Evolutionary conservation across 2,113 vertebrate genomes (phyloP).

Genomic region (Panthera uncia): DNA sequence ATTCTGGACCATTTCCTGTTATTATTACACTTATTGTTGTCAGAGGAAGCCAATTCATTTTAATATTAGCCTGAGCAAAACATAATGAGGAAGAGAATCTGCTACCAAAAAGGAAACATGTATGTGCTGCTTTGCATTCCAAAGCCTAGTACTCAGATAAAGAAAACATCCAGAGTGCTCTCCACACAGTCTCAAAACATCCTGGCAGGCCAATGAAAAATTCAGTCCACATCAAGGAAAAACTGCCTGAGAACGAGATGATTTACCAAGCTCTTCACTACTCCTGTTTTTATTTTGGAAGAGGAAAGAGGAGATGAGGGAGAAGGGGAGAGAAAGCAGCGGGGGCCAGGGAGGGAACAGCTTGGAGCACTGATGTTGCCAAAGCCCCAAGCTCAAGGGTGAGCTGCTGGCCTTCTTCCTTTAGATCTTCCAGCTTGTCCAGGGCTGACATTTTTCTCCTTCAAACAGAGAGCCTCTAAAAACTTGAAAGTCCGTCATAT

Average conservation of each 20-base stretch:
- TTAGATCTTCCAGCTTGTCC: neutral
- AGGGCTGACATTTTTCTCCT: neutral
- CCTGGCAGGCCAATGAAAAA: neutral
- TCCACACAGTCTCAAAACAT: neutral
- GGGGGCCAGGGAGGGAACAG: too few relatives aligned
- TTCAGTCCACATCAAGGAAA: neutral
- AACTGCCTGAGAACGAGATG: neutral
- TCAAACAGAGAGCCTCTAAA: neutral
- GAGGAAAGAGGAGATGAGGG: neutral
- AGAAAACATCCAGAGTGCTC: neutral
- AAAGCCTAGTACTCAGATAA: constrained; percentile 39
- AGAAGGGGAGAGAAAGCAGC: neutral
- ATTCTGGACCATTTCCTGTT: constrained; percentile 74
- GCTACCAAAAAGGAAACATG: constrained; percentile 65
- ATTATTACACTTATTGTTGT: constrained; percentile 74
- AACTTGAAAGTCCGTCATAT: neutral
- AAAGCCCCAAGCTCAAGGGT: neutral
- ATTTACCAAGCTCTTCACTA: neutral
- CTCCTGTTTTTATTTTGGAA: neutral
- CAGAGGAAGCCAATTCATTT: constrained; percentile 73
- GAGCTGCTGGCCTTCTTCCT: too few relatives aligned
- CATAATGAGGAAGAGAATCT: constrained; percentile 73
- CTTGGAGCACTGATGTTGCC: rapidly evolving
- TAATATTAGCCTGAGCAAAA: constrained; percentile 73
- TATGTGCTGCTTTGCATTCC: constrained; percentile 41